phyloP scores from a whole-genome alignment of 1,140 invertebrate species.

The Temnothorax curvispinosus region DNA sequence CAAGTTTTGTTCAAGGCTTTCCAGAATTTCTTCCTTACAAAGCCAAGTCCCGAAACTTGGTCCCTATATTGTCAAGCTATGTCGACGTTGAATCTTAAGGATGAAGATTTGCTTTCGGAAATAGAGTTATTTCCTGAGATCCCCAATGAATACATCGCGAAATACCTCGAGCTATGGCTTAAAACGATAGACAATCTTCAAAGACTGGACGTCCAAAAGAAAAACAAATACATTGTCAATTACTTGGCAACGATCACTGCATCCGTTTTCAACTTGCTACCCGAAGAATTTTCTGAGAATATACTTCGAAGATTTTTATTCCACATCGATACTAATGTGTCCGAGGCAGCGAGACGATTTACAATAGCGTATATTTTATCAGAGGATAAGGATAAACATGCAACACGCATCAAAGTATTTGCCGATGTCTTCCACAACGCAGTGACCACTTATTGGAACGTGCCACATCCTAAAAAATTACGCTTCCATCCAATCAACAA shows the following conservation, averaged over 20 bases:
- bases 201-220: rapidly evolving
- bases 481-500: conserved; percentile 51
- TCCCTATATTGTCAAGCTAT: conserved; percentile 61
- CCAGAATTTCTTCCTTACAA: conserved; percentile 56
- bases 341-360: neutral
- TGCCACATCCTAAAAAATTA: neutral
- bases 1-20: conserved; percentile 63
- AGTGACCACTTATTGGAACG: conserved; percentile 56
- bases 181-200: conserved; percentile 44
- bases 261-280: conserved; percentile 39
- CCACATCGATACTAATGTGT: neutral
- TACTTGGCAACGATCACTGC: conserved; percentile 45
- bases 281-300: conserved; percentile 47
- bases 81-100: conserved; percentile 45
- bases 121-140: neutral
- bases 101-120: conserved; percentile 6
- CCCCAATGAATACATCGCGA: conserved; percentile 68
- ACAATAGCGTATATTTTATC: conserved; percentile 33
- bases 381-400: neutral
- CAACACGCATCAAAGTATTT: conserved; percentile 20
- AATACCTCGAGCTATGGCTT: conserved; percentile 60
- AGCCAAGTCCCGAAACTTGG: conserved; percentile 68
- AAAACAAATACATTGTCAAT: rapidly evolving
- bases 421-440: neutral
- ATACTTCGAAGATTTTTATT: conserved; percentile 64